Percentiles rank a stretch among this genome's conserved stretches.
Evolutionary conservation across 2,888 invertebrate genomes (phyloP).

Genomic region (Zeuzera pyrina): DNA sequence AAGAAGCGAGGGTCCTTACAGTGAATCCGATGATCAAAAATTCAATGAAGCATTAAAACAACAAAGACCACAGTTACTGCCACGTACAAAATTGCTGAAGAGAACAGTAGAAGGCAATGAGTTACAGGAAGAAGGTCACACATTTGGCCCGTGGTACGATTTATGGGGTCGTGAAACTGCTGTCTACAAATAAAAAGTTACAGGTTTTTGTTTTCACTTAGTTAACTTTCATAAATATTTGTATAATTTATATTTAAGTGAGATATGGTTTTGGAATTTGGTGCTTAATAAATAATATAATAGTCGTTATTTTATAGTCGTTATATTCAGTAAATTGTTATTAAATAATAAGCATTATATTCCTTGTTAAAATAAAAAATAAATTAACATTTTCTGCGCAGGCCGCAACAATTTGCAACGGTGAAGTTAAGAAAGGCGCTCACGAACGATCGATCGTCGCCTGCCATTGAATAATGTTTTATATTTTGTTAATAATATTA

Average conservation of each 20-base stretch:
- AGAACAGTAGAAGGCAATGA: slow-evolving; percentile 62
- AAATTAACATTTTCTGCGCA: slow-evolving; percentile 48
- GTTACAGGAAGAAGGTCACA: slow-evolving; percentile 76
- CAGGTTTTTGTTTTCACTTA: slow-evolving; percentile 23
- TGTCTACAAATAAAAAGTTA: slow-evolving; percentile 64
- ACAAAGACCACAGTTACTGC: slow-evolving; percentile 74
- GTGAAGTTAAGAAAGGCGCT: slow-evolving; percentile 90
- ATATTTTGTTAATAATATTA: slow-evolving; percentile 64
- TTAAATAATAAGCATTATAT: no score
- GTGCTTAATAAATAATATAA: no score
- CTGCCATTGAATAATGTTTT: slow-evolving; percentile 75
- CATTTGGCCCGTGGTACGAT: slow-evolving; percentile 92
- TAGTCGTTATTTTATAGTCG: no score
- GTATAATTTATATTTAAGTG: slow-evolving; percentile 7
- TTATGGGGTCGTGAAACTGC: slow-evolving; percentile 86
- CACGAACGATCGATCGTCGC: slow-evolving; percentile 89
- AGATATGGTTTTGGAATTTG: no score
- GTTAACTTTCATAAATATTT: slow-evolving; percentile 8
- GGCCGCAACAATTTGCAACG: slow-evolving; percentile 90
- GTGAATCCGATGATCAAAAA: slow-evolving; percentile 71
- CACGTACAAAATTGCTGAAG: slow-evolving; percentile 80
- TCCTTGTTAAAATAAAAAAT: no score
- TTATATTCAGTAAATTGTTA: no score
- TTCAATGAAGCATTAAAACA: slow-evolving; percentile 67
- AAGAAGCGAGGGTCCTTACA: slow-evolving; percentile 56